phyloP scores from a whole-genome alignment of 2,888 invertebrate species.

The Zaprionus bogoriensis region DNA sequence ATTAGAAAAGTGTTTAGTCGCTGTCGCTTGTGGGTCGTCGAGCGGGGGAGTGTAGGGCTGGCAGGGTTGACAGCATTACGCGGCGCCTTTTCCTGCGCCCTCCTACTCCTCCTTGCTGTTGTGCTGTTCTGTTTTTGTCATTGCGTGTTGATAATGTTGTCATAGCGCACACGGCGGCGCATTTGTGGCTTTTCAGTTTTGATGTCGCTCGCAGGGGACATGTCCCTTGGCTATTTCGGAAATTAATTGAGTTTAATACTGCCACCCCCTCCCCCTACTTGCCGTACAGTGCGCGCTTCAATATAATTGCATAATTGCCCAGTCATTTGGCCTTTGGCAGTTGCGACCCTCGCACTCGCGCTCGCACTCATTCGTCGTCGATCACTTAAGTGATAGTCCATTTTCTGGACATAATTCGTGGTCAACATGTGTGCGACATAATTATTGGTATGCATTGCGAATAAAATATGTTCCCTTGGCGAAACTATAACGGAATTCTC shows the following conservation, averaged over 20 bases:
- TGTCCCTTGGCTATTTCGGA: constrained; percentile 17
- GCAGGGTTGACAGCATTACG: constrained; percentile 6
- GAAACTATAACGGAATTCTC: constrained; percentile 66
- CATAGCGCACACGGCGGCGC: constrained; percentile 37
- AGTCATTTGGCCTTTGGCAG: constrained; percentile 70
- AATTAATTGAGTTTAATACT: constrained; percentile 77
- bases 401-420: constrained; percentile 72
- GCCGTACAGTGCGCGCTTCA: constrained; percentile 46
- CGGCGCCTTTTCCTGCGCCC: constrained; percentile 31
- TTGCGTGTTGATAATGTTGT: constrained; percentile 63
- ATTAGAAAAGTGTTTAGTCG: constrained; percentile 68
- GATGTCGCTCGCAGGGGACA: background rate
- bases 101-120: background rate
- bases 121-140: constrained; percentile 14
- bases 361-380: constrained; percentile 14
- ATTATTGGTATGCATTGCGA: constrained; percentile 69
- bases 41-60: constrained; percentile 5
- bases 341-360: constrained; percentile 55
- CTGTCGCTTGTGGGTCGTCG: constrained; percentile 20
- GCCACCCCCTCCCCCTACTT: constrained; percentile 8
- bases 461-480: constrained; percentile 40
- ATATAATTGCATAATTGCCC: constrained; percentile 76
- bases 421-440: constrained; percentile 69
- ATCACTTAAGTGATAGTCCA: constrained; percentile 74
- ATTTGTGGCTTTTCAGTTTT: constrained; percentile 60